These are phyloP conservation scores for Drosophila leontia DNA, from an alignment of 1,140 invertebrate species.

Conservation along the genomic window DNA sequence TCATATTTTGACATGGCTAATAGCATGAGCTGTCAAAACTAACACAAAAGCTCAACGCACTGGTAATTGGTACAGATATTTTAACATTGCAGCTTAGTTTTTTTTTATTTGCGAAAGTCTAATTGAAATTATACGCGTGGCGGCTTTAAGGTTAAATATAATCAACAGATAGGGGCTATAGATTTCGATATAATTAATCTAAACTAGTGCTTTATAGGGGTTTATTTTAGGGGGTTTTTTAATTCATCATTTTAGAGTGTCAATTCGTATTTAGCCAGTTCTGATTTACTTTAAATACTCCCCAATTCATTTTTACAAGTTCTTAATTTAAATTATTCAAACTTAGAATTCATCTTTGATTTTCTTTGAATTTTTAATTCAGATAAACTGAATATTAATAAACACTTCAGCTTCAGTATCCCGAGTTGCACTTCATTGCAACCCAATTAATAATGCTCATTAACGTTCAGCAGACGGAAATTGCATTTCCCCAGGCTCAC, in stretches of 20 bases:
- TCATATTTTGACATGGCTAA: constrained; percentile 47
- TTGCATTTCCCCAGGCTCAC: constrained; percentile 44
- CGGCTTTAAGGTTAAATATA: constrained; percentile 2
- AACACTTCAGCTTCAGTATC: constrained; percentile 20
- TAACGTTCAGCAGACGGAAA: constrained; percentile 48
- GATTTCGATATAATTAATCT: not conserved
- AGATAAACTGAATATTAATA: constrained; percentile 28
- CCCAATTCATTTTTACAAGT: no score
- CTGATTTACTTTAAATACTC: not conserved
- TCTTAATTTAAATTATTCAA: not conserved
- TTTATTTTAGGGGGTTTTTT: not conserved
- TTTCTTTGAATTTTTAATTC: constrained; percentile 13
- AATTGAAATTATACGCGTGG: constrained; percentile 21
- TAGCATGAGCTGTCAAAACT: constrained; percentile 56
- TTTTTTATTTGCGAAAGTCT: constrained; percentile 9
- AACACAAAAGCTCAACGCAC: constrained; percentile 49
- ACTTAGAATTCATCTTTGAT: not conserved
- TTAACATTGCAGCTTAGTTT: constrained; percentile 17
- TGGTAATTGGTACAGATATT: constrained; percentile 29
- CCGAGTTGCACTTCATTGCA: constrained; percentile 17
- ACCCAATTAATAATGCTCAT: constrained; percentile 64
- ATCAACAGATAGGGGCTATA: constrained; percentile 1
- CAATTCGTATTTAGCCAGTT: not conserved
- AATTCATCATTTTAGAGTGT: not conserved
- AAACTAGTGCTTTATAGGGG: not conserved